Conservation (phyloP, 2,797 vertebrate species). For the Kryptolebias ocellatus region DNA sequence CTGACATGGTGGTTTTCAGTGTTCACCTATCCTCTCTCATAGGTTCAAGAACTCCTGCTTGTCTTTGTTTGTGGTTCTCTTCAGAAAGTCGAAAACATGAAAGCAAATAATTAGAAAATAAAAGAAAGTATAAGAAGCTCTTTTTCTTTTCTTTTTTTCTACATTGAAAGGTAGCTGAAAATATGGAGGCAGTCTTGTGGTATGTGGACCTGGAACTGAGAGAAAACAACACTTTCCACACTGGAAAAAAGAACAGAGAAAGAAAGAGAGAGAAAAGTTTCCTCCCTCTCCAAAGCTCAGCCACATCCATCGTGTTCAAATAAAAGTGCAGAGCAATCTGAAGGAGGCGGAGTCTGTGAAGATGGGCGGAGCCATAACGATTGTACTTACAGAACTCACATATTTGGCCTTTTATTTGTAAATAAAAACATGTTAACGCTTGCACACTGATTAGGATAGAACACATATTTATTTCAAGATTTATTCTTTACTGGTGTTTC, state of each 20-base stretch:
- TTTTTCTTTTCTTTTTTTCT: neutral
- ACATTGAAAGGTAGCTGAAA: constrained; percentile 24
- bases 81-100: neutral
- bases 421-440: too few species aligned
- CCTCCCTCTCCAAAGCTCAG: constrained; percentile 50
- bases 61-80: too few species aligned
- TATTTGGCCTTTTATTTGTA: neutral
- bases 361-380: constrained; percentile 43
- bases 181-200: constrained; percentile 51
- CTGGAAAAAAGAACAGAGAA: constrained; percentile 42
- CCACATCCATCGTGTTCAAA: constrained; percentile 55
- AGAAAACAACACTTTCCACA: constrained; percentile 72
- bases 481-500: neutral
- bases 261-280: constrained; percentile 17
- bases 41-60: too few species aligned
- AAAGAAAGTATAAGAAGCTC: neutral
- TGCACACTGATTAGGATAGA: too few species aligned
- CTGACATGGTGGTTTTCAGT: constrained; percentile 35
- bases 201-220: constrained; percentile 55
- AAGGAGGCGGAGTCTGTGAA: constrained; percentile 57
- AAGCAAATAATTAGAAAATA: neutral
- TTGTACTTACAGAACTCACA: constrained; percentile 2
- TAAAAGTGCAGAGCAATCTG: constrained; percentile 51
- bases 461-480: too few species aligned
- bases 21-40: too few species aligned